A percentile compares a stretch with the other conserved stretches of the same genome.
These are phyloP conservation scores for Ips nitidus DNA, from an alignment of 1,140 invertebrate species.

Conservation along the genomic window DNA sequence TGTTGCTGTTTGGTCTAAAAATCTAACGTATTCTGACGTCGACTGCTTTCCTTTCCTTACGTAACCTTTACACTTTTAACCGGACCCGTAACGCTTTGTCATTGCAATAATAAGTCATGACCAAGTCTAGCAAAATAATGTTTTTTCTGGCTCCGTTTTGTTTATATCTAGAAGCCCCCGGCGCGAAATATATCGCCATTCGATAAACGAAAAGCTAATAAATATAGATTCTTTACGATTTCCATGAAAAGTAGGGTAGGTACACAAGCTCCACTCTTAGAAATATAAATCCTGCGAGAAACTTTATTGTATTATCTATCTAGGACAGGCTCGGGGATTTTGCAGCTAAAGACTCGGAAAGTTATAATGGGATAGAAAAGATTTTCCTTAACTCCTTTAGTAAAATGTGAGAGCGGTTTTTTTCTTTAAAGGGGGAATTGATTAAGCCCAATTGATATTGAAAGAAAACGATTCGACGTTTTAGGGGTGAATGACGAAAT, in stretches of 20 bases:
- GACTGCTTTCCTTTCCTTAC: constrained; percentile 18
- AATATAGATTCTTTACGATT: constrained; percentile 27
- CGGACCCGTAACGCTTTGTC: too few relatives aligned
- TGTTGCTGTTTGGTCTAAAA: constrained; percentile 29
- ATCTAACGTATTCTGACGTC: constrained; percentile 28
- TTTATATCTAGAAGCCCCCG: too few relatives aligned
- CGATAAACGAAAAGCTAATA: constrained; percentile 25
- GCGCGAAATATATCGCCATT: constrained; percentile 1
- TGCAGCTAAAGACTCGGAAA: constrained; percentile 28
- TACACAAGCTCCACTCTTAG: constrained; percentile 15
- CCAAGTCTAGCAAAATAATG: too few relatives aligned
- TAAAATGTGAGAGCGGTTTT: constrained; percentile 24
- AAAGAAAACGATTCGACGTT: background rate
- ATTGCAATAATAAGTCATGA: too few relatives aligned
- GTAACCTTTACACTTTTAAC: constrained; percentile 10
- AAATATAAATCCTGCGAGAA: constrained; percentile 28
- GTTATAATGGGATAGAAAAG: constrained; percentile 29
- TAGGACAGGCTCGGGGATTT: constrained; percentile 19
- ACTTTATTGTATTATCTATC: constrained; percentile 32
- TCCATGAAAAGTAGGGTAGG: constrained; percentile 20
- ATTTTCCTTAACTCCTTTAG: constrained; percentile 16
- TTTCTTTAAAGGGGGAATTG: constrained; percentile 2
- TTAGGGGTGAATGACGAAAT: too few relatives aligned
- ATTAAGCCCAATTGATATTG: constrained; percentile 9
- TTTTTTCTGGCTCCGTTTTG: too few relatives aligned